Evolutionary conservation across 2,113 vertebrate species (phyloP), one percentile per base, ranked within the genome.

Genomic region (Thomomys bottae): DNA sequence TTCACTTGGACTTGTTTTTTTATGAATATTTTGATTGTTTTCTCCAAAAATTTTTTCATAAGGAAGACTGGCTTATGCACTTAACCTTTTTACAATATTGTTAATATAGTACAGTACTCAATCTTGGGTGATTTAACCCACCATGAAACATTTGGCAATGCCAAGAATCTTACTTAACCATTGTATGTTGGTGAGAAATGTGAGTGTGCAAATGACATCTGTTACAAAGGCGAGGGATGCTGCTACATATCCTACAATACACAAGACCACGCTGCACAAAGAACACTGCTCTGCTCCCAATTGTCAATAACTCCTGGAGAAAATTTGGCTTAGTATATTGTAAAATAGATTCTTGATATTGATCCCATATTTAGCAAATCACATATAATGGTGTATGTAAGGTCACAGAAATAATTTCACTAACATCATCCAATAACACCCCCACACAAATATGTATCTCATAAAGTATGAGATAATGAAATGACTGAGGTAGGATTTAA

Each of bases 1-100:
- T 38, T 63, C 84, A 87, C 30, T 66, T 34, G 57, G 87, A 92
- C 63, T 90, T 87, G 36, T 92, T 96, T 91, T 34, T 72, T n/a
- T n/a, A 77, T 71, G 68, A 26, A 42, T 92, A 77, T 93, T 63
- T 79, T 32, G 71, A 15, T 71, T 94, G 72, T 91, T 95, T 80
- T 75, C 63, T 32, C 38, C 86, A 18, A 87, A 75, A 23, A 61
- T 68, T 75, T 89, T 84, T 90, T 14, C 15, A 54, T 38, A 67
- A 71, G 84, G 84, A 61, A 87, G 89, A 81, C 36, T 73, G 26
- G 34, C 15, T 88, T 90, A 84, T 28, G 34, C 45, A 71, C 81
- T 95, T 89, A 87, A 67, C 80, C 30, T 67, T 92, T 79, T 88
- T 87, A 64, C 42, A 72, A 2, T 72, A 34, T 75, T 90, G 77